phyloP scores from a whole-genome alignment of 2,113 vertebrate species.

The Dasyprocta punctata region DNA sequence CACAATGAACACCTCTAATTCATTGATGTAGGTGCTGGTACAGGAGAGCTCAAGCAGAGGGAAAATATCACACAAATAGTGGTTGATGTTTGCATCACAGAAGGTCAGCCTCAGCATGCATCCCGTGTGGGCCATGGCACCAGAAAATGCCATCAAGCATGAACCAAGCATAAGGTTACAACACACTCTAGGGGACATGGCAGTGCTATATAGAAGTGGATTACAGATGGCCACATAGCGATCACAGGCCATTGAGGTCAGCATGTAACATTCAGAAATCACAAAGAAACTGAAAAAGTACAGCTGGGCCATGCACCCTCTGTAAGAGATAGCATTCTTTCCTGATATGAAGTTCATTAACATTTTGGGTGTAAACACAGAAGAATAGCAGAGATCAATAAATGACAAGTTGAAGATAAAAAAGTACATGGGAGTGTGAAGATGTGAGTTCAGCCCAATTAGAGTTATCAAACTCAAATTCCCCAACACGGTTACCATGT shows the following conservation, averaged over 20 bases:
- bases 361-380: neutral
- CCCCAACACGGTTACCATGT: neutral
- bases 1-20: neutral
- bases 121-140: neutral
- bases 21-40: conserved; percentile 1
- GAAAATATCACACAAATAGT: neutral
- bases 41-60: conserved; percentile 41
- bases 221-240: neutral
- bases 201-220: neutral
- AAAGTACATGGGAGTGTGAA: neutral
- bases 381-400: neutral
- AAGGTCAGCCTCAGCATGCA: neutral
- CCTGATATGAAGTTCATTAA: neutral
- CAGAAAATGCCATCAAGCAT: neutral
- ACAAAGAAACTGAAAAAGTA: conserved; percentile 52
- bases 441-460: neutral
- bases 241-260: neutral
- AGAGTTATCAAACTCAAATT: neutral
- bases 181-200: neutral
- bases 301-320: conserved; percentile 25
- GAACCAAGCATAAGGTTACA: neutral
- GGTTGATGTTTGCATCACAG: neutral
- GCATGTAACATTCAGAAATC: neutral
- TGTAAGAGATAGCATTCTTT: conserved; percentile 50
- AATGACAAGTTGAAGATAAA: neutral